Evolutionary conservation across 2,888 invertebrate genomes (phyloP).

Genomic region (Callyntrura sp.): DNA sequence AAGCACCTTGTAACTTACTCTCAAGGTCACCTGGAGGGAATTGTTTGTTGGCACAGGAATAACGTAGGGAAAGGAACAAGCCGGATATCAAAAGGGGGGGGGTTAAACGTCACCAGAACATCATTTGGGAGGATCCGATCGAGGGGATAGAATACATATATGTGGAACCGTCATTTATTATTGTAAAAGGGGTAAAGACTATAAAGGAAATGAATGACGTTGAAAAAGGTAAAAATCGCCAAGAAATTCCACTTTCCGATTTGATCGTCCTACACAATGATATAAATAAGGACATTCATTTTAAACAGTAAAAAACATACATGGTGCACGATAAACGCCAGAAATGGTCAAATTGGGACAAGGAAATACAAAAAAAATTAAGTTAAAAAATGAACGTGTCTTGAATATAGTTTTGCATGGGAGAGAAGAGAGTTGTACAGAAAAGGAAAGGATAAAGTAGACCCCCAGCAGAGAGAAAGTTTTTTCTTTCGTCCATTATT

Average conservation of each 20-base stretch:
- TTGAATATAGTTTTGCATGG: neutral
- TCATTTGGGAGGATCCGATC: no score
- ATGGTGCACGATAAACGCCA: neutral
- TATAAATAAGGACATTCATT: neutral
- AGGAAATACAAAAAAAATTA: neutral
- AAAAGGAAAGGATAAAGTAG: neutral
- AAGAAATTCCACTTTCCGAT: neutral
- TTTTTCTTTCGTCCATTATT: neutral
- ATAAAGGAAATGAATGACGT: neutral
- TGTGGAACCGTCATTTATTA: neutral
- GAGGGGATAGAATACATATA: no score
- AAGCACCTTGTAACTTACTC: neutral
- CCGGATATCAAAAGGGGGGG: no score
- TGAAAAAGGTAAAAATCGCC: conserved; percentile 4
- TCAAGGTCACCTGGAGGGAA: neutral
- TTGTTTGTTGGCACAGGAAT: no score
- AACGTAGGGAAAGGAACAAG: no score
- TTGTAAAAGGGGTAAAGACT: no score
- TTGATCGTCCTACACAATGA: no score
- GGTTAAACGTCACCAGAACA: no score
- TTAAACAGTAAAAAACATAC: neutral
- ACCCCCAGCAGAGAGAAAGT: conserved; percentile 11
- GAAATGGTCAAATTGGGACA: neutral
- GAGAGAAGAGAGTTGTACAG: no score
- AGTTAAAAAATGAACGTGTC: conserved; percentile 1